Evolutionary conservation across 2,113 vertebrate species (phyloP).

Genomic region (Sphyrna mokarran): DNA sequence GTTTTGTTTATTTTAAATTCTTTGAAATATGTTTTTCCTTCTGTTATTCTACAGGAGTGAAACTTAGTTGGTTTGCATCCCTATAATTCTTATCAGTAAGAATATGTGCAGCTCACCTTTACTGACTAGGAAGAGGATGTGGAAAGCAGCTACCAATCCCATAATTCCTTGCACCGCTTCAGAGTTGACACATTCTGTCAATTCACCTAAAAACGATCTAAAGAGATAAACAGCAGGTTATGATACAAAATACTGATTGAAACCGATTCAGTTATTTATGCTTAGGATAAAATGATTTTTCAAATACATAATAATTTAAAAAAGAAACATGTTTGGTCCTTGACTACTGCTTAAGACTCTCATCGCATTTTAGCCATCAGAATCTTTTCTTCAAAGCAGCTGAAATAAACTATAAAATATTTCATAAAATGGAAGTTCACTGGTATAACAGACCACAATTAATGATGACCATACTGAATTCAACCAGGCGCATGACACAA

Average conservation of each 20-base stretch:
- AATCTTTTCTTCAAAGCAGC: neutral
- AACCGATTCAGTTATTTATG: neutral
- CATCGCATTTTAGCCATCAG: neutral
- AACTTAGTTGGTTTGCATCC: neutral
- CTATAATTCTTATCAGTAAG: neutral
- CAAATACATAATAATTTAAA: neutral
- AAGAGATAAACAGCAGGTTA: neutral
- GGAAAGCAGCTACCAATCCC: slow-evolving; percentile 63
- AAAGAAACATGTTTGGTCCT: neutral
- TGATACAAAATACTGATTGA: neutral
- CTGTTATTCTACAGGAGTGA: neutral
- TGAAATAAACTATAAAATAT: neutral
- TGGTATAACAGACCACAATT: neutral
- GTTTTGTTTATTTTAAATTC: neutral
- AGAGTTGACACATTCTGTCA: slow-evolving; percentile 59
- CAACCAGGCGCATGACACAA: neutral
- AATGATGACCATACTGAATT: neutral
- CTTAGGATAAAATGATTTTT: neutral
- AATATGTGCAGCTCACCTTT: slow-evolving; percentile 58
- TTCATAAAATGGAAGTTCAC: neutral
- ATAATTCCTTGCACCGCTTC: slow-evolving; percentile 66
- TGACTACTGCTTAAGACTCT: neutral
- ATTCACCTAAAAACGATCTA: slow-evolving; percentile 75
- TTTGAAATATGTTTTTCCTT: neutral
- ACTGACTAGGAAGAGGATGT: slow-evolving; percentile 59